Base-by-base conservation (phyloP, 2,113 vertebrate genomes). In the Grus americana region DNA sequence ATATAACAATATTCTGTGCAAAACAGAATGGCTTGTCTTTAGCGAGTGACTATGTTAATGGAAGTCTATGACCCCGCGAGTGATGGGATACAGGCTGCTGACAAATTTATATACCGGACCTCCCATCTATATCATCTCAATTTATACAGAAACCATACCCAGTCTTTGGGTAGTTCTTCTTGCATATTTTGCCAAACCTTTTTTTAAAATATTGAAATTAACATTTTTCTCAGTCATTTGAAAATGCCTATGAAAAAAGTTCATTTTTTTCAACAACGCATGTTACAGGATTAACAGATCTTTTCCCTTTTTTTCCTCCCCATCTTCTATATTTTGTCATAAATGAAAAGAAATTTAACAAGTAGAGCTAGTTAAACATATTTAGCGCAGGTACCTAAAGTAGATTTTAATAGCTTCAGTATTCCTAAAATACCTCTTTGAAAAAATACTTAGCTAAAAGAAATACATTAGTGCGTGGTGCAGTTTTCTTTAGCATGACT, bases 1-100 rank as follows among this genome's bases (percentile, higher is more conserved):
- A 1, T 0, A 9, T 0, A 61, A 47, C 7, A 59, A 40, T 5
- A 38, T 21, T 6, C 57, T 18, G 18, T 17, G 21, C 6, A 57
- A 71, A 85, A 49, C 14, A 62, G 58, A 79, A 49, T 4, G 24
- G 47, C 27, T 52, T 23, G 24, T 5, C 46, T 57, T 70, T 21
- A 44, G 7, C 1, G 8, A 57, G 15, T 29, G 29, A 30, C 29
- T 57, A 0, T 4, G 32, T 15, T 68, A 30, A 8, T 15, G 12
- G 46, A 52, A 46, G 23, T 11, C 23, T 36, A 8, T 10, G 20
- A 74, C 20, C 13, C 14, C 14, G 4, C 2, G n/a, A 50, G 49
- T 19, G 74, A 74, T 17, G 21, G 12, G 36, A 34, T 18, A 12
- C 18, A 42, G 40, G n/a, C 3, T 66, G 54, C 47, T 49, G 54